Percentiles rank a stretch among this genome's conserved stretches.
These are phyloP conservation scores for Drosophila sucinea DNA, from an alignment of 1,140 invertebrate species.

Conservation along the genomic window DNA sequence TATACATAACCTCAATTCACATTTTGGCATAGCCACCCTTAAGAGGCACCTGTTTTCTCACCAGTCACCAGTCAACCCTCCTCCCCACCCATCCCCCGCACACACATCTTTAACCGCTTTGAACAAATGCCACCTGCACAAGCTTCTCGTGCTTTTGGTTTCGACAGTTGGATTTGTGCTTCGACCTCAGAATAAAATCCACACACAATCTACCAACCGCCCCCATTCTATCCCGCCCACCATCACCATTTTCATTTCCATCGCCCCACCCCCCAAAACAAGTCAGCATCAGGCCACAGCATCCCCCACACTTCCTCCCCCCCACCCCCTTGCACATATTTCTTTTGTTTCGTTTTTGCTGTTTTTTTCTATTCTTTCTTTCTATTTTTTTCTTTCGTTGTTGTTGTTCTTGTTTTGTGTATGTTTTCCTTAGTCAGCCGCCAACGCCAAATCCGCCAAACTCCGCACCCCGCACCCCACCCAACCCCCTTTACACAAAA, in stretches of 20 bases:
- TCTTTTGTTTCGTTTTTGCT: slow-evolving; percentile 67
- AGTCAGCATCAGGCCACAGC: slow-evolving; percentile 29
- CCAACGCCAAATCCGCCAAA: slow-evolving; percentile 75
- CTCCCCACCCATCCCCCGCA: too few relatives aligned
- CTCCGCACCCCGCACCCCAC: slow-evolving; percentile 18
- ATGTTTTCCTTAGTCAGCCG: slow-evolving; percentile 72
- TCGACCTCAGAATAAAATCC: slow-evolving; percentile 70
- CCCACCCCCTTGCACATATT: slow-evolving; percentile 16
- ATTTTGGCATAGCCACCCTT: slow-evolving; percentile 66
- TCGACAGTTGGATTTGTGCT: slow-evolving; percentile 78
- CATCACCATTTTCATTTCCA: slow-evolving; percentile 9
- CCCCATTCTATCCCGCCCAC: background rate
- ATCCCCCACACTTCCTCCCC: slow-evolving; percentile 33
- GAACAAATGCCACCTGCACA: slow-evolving; percentile 70
- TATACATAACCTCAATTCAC: slow-evolving; percentile 81
- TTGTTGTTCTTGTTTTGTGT: slow-evolving; percentile 39
- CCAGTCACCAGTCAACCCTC: background rate
- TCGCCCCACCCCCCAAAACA: background rate
- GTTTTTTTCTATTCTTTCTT: slow-evolving; percentile 20
- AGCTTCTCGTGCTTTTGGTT: slow-evolving; percentile 78
- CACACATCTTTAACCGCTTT: slow-evolving; percentile 19
- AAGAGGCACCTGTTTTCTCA: slow-evolving; percentile 19
- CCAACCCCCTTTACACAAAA: background rate
- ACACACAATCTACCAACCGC: slow-evolving; percentile 21
- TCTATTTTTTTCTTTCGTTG: slow-evolving; percentile 22